phyloP scores from a whole-genome alignment of 2,113 vertebrate species.

The Cyprinus carpio region DNA sequence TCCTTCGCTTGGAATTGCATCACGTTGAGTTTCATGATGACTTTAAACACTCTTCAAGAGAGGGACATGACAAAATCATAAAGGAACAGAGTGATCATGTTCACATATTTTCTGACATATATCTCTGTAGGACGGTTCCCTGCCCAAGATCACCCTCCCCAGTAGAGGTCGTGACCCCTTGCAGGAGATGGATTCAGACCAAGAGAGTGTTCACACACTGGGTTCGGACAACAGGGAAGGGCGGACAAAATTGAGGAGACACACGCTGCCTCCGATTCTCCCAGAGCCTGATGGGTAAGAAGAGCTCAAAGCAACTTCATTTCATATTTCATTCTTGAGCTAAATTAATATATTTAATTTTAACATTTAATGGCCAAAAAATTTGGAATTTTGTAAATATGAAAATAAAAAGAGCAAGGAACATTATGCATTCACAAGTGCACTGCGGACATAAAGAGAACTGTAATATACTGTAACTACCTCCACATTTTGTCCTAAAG shows the following conservation, averaged over 20 bases:
- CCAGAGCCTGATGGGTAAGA: conserved; percentile 77
- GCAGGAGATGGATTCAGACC: conserved; percentile 80
- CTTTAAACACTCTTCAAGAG: not conserved
- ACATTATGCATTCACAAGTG: not conserved
- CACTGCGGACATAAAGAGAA: not conserved
- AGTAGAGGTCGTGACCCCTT: conserved; percentile 64
- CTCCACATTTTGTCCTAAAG: not conserved
- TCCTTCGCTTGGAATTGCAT: not conserved
- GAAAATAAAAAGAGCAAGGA: not conserved
- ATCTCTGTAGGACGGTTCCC: conserved; percentile 73
- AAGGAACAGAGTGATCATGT: not conserved
- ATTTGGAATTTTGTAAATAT: not conserved
- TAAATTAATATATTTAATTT: not conserved
- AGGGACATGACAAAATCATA: not conserved
- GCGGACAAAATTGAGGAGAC: conserved; percentile 63
- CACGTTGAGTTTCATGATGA: not conserved
- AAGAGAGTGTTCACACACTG: conserved; percentile 75
- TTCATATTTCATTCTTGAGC: not conserved
- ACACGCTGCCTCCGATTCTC: conserved; percentile 79
- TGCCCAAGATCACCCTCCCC: conserved; percentile 75
- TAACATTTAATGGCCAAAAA: not conserved
- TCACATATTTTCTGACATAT: not conserved
- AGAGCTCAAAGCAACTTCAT: not conserved
- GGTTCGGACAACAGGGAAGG: conserved; percentile 67
- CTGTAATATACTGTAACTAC: not conserved